A percentile compares a stretch with the other conserved stretches of the same genome.
phyloP scores from a whole-genome alignment of 2,113 vertebrate species.

The Uria lomvia region DNA sequence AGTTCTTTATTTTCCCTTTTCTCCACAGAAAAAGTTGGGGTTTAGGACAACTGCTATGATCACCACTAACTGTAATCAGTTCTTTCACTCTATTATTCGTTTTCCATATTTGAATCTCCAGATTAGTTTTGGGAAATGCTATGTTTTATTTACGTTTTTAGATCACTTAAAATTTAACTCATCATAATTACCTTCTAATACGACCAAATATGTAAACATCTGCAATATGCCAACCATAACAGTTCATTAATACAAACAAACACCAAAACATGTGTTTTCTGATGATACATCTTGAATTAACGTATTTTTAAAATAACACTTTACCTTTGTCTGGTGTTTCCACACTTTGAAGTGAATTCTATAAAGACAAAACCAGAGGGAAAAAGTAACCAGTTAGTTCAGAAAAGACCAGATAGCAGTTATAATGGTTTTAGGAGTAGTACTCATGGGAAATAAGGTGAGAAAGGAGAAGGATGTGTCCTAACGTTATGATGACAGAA shows the following conservation, averaged over 20 bases:
- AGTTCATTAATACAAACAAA: not conserved
- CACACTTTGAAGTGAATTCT: not conserved
- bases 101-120: not conserved
- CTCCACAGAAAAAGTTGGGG: not conserved
- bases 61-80: not conserved
- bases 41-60: not conserved
- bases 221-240: not conserved
- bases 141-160: not conserved
- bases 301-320: not conserved
- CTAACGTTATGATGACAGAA: not conserved
- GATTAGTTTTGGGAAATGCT: not conserved
- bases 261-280: not conserved
- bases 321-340: constrained; percentile 27
- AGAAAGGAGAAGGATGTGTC: not conserved
- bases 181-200: not conserved
- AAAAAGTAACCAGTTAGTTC: not conserved
- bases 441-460: not conserved
- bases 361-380: not conserved
- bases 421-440: not conserved
- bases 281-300: not conserved
- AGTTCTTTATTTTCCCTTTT: not conserved
- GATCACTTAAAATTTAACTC: not conserved
- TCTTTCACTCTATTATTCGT: not conserved
- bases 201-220: not conserved
- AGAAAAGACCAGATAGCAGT: not conserved